Base-by-base conservation (phyloP, 2,113 vertebrate species). In the Gymnocephalus cernua region DNA sequence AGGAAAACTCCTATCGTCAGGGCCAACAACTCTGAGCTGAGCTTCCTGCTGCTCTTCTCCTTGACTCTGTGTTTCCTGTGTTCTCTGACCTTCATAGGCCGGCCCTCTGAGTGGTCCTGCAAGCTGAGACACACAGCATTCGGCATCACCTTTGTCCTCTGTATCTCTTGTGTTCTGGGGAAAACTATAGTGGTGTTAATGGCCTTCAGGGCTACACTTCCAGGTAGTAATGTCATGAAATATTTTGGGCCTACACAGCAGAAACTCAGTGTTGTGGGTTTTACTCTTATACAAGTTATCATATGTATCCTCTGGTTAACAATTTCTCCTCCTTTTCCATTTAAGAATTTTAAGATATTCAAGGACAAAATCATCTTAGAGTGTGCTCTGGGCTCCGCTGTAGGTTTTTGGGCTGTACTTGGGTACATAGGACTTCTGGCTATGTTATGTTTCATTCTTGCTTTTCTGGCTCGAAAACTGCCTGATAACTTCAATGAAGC, bases 401-500 rank as follows among this genome's bases (percentile, higher is more conserved):
- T 94, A 3, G 93, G 93, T 5, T 95, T 94, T 83, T 95, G 94
- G 94, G 83, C 93, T 72, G 92, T 95, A 12, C 68, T 95, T 21
- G 94, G 94, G 12, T 95, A 95, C 70, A 93, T 95, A 9, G 93
- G 94, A 2, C n/a, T 95, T 3, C 35, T 95, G 15, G 91, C 94
- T 6, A 4, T 94, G 41, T 69, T 95, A 0, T 95, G 93, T 77
- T 95, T 95, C 75, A 27, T 92, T 4, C 80, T 94, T 4, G 94
- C 94, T 32, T 94, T 95, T 89, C 32, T 95, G 35, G 94, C 90
- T 27, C 67, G 92, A 16, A 95, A 94, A 51, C 61, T 95, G 5
- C 94, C 94, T 38, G 90, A 94, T 87, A 91, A 94, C 63, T 95
- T 95, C 8, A 95, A 94, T 41, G 94, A 95, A 63, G 92, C 94